Base-by-base conservation (phyloP, 1,140 invertebrate genomes). In the Zaprionus kolodkinae region DNA sequence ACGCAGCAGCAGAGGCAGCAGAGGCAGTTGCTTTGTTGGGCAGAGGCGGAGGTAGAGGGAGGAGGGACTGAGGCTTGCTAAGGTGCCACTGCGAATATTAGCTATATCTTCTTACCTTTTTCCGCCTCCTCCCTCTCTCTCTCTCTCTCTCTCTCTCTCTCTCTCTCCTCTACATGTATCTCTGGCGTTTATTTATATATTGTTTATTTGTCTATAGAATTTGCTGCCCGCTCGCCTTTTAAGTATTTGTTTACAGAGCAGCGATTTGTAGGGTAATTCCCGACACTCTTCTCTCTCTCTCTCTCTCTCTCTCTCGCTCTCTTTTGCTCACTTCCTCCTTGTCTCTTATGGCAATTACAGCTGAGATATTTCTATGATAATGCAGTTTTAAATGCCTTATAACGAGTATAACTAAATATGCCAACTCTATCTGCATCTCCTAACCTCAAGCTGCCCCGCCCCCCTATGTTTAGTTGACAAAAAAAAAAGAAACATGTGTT, bases 31-130 rank as follows among this genome's bases (percentile, higher is more conserved):
- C 27, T 67, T 56, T 35, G 40, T 40, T 40, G 50, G 54, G 38
- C n/a, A 15, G 33, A 0, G 4, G 33, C 33, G 13, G 7, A 7
- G 25, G 50, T 4, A 0, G 6, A n/a, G 30, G 57, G 6, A 21
- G 21, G 1, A 1, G 21, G 21, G n/a, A n/a, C 21, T 1, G 56
- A 12, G 61, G 70, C 38, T 62, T 59, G 62, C 25, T 43, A 56
- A 78, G 77, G 70, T 60, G 66, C 48, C 33, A 59, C 56, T 54
- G 72, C 60, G 60, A 71, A 70, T 62, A 71, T 75, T 75, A 52
- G 54, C 62, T 52, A 27, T 62, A 33, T 43, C 43, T 4, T 9
- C 38, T 30, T 4, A 2, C 25, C 25, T 4, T 27, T 4, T 4
- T 5, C 13, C 6, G 38, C 12, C 13, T 2, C 6, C 38, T 7